phyloP scores from a whole-genome alignment of 1,140 invertebrate species.

The Zophobas morio region DNA sequence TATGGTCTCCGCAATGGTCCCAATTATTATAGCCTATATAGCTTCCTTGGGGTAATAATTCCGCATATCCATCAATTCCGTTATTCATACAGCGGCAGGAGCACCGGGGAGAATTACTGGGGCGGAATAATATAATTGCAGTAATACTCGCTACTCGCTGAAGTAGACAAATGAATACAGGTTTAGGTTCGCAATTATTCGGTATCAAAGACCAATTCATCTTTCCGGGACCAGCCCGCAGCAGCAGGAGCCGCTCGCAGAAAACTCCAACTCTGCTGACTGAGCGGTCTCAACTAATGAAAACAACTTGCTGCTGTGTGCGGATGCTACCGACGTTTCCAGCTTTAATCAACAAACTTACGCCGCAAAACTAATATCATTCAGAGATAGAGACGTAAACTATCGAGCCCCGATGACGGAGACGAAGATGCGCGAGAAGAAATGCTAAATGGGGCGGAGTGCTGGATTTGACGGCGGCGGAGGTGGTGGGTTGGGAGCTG shows the following conservation, averaged over 20 bases:
- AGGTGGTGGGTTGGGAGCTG: too few species aligned
- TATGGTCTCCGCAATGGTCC: slow-evolving; percentile 21
- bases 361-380: slow-evolving; percentile 21
- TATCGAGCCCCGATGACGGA: too few species aligned
- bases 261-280: slow-evolving; percentile 39
- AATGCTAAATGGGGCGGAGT: too few species aligned
- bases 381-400: too few species aligned
- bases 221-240: slow-evolving; percentile 38
- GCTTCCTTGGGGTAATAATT: slow-evolving; percentile 31
- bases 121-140: slow-evolving; percentile 40
- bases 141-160: slow-evolving; percentile 38
- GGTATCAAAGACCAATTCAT: slow-evolving; percentile 42
- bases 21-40: slow-evolving; percentile 24
- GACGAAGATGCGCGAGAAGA: too few species aligned
- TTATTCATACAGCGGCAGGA: slow-evolving; percentile 22
- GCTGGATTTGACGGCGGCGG: too few species aligned
- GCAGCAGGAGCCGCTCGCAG: not conserved
- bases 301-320: slow-evolving; percentile 42
- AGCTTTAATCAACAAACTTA: slow-evolving; percentile 42
- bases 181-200: slow-evolving; percentile 41
- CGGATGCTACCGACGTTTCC: slow-evolving; percentile 39
- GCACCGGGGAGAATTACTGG: slow-evolving; percentile 29
- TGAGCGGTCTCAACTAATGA: slow-evolving; percentile 41
- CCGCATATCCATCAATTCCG: slow-evolving; percentile 25
- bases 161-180: slow-evolving; percentile 43